phyloP scores from a whole-genome alignment of 23 tunicate species.

The Oikopleura dioica region DNA sequence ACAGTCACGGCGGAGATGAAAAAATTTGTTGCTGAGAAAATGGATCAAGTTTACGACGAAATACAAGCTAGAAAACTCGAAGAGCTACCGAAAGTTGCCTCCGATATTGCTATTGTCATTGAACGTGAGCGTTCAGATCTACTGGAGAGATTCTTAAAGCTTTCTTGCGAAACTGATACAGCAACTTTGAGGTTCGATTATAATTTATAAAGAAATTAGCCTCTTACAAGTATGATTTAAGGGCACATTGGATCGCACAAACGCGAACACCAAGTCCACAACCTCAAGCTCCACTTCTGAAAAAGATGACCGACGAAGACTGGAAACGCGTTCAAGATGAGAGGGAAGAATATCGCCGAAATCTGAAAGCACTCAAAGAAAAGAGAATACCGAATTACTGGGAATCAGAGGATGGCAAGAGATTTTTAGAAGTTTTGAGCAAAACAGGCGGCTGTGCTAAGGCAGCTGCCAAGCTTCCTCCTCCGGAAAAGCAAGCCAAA shows the following conservation, averaged over 20 bases:
- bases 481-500: no score
- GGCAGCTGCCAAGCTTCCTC: no score
- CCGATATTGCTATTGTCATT: background rate
- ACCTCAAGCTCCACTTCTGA: background rate
- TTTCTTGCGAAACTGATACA: background rate
- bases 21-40: background rate
- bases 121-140: background rate
- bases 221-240: no score
- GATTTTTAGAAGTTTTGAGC: background rate
- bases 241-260: background rate
- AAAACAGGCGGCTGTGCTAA: background rate
- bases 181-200: no score
- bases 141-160: background rate
- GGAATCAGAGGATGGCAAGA: background rate
- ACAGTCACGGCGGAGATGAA: background rate
- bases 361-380: background rate
- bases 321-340: background rate
- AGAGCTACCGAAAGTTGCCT: no score
- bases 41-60: background rate
- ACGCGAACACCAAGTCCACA: background rate
- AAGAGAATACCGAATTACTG: background rate
- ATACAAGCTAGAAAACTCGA: no score
- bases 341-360: background rate
- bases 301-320: background rate
- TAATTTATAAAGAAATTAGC: no score